Evolutionary conservation across 2,888 invertebrate genomes (phyloP).

Genomic region (Norana najaformis): DNA sequence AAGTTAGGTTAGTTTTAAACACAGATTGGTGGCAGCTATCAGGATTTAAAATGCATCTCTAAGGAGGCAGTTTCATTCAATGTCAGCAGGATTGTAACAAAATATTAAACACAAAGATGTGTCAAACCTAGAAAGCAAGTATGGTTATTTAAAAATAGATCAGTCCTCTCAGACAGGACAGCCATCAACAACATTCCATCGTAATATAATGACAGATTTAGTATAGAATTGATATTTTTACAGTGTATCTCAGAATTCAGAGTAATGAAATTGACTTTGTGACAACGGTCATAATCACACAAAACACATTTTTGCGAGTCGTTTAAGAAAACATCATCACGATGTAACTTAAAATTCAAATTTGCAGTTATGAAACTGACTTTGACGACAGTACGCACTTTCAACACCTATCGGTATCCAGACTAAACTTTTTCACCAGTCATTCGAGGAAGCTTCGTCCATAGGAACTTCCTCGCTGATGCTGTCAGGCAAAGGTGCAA

Average conservation of each 20-base stretch:
- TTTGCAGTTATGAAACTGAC: no score
- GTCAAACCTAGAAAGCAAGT: no score
- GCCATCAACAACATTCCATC: neutral
- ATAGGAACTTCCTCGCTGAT: neutral
- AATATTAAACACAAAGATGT: neutral
- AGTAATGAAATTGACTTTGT: neutral
- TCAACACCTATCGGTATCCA: neutral
- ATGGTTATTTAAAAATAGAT: no score
- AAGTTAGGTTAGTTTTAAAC: no score
- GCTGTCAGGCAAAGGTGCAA: neutral
- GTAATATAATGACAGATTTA: neutral
- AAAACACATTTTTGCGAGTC: neutral
- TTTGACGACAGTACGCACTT: neutral
- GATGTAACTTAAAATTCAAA: neutral
- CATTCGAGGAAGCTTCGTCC: neutral
- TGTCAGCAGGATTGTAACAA: neutral
- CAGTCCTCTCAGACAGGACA: no score
- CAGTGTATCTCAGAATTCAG: neutral
- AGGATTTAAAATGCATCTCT: neutral
- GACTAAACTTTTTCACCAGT: neutral
- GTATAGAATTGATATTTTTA: neutral
- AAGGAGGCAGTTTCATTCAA: neutral
- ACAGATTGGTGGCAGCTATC: no score
- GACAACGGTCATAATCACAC: neutral
- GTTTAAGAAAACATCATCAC: neutral